phyloP scores from a whole-genome alignment of 2,888 invertebrate species.

The Morpho helenor region DNA sequence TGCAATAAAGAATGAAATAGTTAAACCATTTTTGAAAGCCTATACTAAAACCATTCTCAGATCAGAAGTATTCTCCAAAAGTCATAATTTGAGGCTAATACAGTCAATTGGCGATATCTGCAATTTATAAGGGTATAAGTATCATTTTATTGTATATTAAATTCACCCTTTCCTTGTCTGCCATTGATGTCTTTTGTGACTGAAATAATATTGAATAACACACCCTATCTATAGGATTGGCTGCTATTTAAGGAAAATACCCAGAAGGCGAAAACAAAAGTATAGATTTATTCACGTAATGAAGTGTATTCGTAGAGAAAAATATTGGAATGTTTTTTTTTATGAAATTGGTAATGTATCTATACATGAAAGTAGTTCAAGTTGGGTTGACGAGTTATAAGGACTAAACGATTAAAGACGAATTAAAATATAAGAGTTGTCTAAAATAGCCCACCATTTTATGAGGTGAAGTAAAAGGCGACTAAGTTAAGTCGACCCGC shows the following conservation, averaged over 20 bases:
- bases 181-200: constrained; percentile 6
- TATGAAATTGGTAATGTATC: too few species aligned
- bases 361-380: too few species aligned
- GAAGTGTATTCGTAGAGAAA: not conserved
- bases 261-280: not conserved
- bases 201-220: constrained; percentile 9
- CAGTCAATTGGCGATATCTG: constrained; percentile 11
- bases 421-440: too few species aligned
- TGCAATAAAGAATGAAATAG: constrained; percentile 1
- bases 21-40: not conserved
- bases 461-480: too few species aligned
- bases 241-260: not conserved
- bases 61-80: constrained; percentile 6
- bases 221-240: constrained; percentile 6
- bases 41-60: constrained; percentile 1
- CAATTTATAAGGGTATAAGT: constrained; percentile 14
- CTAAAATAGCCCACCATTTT: too few species aligned
- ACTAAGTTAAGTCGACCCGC: too few species aligned
- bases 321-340: too few species aligned
- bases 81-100: constrained; percentile 9
- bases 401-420: too few species aligned
- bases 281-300: not conserved
- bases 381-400: too few species aligned
- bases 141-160: constrained; percentile 13
- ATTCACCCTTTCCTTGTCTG: constrained; percentile 12